A percentile compares a stretch with the other conserved stretches of the same genome.
Conservation (phyloP, 2,797 vertebrate species). For the Cyprinodon diabolis region DNA sequence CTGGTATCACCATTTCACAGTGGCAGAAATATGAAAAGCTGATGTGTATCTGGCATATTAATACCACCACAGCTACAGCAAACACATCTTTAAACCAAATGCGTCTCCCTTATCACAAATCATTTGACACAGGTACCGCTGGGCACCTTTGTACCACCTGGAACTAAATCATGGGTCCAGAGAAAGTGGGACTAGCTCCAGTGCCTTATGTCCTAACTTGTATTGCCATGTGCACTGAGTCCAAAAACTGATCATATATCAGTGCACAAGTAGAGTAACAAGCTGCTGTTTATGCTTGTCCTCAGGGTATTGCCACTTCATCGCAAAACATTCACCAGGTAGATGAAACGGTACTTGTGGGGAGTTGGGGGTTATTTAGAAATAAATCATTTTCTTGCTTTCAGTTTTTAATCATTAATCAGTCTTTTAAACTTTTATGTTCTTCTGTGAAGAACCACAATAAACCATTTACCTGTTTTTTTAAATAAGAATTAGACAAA, state of each 20-base stretch:
- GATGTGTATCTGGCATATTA: constrained; percentile 73
- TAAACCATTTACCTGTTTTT: no score
- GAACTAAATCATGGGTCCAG: constrained; percentile 45
- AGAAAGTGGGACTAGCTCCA: constrained; percentile 46
- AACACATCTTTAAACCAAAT: constrained; percentile 62
- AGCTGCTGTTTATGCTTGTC: constrained; percentile 42
- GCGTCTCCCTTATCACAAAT: constrained; percentile 56
- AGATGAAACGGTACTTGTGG: constrained; percentile 4
- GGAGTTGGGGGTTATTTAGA: not conserved
- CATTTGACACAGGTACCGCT: constrained; percentile 37
- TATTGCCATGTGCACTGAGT: constrained; percentile 49
- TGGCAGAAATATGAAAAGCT: constrained; percentile 61
- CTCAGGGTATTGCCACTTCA: constrained; percentile 19
- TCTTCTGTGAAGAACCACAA: no score
- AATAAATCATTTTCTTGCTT: no score
- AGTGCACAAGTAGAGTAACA: constrained; percentile 27
- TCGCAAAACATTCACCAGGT: constrained; percentile 24
- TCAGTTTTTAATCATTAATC: no score
- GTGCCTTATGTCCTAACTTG: constrained; percentile 44
- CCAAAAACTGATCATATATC: constrained; percentile 50
- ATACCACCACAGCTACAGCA: constrained; percentile 48
- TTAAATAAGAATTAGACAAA: no score
- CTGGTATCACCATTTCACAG: constrained; percentile 50
- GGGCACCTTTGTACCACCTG: constrained; percentile 54
- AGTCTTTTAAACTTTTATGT: no score